Base-by-base conservation (phyloP, 2,797 vertebrate genomes). In the Anguilla pacifica region DNA sequence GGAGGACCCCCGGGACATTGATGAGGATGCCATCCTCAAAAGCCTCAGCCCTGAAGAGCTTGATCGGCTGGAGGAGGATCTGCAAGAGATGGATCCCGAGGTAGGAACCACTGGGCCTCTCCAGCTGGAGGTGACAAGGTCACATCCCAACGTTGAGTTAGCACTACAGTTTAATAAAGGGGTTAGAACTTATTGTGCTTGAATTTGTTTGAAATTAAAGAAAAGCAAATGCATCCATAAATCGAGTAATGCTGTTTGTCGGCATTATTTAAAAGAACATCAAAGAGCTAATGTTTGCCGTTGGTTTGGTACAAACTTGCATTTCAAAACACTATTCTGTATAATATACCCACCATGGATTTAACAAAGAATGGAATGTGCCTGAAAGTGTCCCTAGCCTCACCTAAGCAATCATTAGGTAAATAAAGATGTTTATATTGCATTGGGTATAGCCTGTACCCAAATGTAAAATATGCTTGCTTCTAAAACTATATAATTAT, bases 11-110 rank as follows among this genome's bases (percentile, higher is more conserved):
- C 43, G 77, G 96, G 98, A 99, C 84, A 96, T 99, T 3, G 97
- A 99, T 0, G 99, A 99, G 93, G 98, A 99, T 91, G 98, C 99
- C 93, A 97, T 99, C 93, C 98, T 99, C 91, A 96, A 96, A 95
- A 98, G 97, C 86, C 96, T 99, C 85, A 98, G 98, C 0, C 98
- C 96, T 72, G 98, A 99, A 90, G 98, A 99, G 90, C 96, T 99
- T 89, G 98, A 99, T 86, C 98, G 99, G 95, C 95, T 99, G 89
- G 99, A 99, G 94, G 96, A 95, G 28, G 98, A 97, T 87, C 97
- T 99, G 0, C 98, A 99, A 92, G 98, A 99, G 94, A 96, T 99
- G 92, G 99, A 99, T 95, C 98, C 99, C 0, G 98, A 99, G 98
- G 99, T 99, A 90, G 94, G 93, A 89, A n/a, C 86, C 88, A 87